Conservation (phyloP, 2,797 vertebrate species). For the Pangasius sanitwongsei region DNA sequence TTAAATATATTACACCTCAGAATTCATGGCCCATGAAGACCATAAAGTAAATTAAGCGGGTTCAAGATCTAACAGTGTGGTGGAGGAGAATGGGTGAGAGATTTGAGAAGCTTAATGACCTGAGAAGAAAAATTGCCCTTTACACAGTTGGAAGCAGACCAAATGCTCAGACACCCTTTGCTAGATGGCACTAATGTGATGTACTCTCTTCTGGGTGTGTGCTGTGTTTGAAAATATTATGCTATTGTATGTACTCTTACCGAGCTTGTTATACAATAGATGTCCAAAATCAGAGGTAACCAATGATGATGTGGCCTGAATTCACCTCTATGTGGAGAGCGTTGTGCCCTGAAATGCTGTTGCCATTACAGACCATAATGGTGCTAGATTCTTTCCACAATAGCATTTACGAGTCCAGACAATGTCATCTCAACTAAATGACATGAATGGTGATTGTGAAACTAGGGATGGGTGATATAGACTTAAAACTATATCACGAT, state of each 20-base stretch:
- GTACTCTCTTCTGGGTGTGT: neutral
- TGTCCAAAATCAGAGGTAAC: neutral
- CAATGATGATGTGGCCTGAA: neutral
- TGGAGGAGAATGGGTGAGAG: neutral
- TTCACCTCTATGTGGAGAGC: neutral
- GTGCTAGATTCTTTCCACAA: neutral
- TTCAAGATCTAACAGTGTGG: neutral
- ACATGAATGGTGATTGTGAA: neutral
- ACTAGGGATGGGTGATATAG: neutral
- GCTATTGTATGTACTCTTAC: neutral
- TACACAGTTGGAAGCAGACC: neutral
- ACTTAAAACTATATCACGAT: no score
- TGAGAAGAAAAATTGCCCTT: neutral
- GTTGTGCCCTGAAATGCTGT: neutral
- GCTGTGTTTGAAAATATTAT: neutral
- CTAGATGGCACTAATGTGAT: neutral
- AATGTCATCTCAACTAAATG: neutral
- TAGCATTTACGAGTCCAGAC: neutral
- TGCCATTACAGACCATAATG: neutral
- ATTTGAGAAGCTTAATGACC: constrained; percentile 10
- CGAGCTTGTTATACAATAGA: neutral
- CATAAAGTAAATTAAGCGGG: neutral
- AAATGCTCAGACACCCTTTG: neutral
- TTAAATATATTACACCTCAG: neutral
- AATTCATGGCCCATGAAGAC: neutral